Evolutionary conservation across 92 coral and sea anemone species (phyloP).

Genomic region (Epizoanthus rinbou): DNA sequence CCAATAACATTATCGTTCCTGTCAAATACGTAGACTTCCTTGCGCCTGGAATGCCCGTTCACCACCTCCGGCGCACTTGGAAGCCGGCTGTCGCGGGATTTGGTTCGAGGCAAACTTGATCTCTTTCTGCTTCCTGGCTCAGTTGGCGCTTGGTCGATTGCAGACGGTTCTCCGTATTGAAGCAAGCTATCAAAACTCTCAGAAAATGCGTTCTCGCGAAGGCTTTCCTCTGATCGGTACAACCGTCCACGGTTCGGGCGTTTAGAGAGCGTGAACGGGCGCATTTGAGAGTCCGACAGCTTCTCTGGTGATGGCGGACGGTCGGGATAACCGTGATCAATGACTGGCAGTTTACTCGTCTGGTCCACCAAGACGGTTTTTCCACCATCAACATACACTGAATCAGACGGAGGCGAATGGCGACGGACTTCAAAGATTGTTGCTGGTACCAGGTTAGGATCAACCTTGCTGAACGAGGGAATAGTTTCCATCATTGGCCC

Average conservation of each 20-base stretch:
- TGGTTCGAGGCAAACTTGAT: slow-evolving; percentile 9
- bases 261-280: slow-evolving; percentile 5
- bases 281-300: not conserved
- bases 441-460: slow-evolving; percentile 14
- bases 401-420: slow-evolving; percentile 14
- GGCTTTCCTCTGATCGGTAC: slow-evolving; percentile 16
- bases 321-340: not conserved
- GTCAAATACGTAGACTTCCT: not conserved
- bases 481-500: not conserved
- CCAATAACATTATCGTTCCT: slow-evolving; percentile 7
- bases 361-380: slow-evolving; percentile 20
- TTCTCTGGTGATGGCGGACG: not conserved
- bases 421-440: slow-evolving; percentile 31
- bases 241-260: not conserved
- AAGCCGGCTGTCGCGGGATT: not conserved
- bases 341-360: not conserved
- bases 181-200: not conserved
- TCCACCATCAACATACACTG: slow-evolving; percentile 37
- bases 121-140: not conserved
- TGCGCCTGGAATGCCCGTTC: not conserved
- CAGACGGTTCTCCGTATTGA: slow-evolving; percentile 1
- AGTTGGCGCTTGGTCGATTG: not conserved
- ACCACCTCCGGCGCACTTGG: not conserved
- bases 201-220: not conserved
- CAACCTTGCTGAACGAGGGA: not conserved